phyloP scores from a whole-genome alignment of 2,888 invertebrate species.

The Thalpophila matura region DNA sequence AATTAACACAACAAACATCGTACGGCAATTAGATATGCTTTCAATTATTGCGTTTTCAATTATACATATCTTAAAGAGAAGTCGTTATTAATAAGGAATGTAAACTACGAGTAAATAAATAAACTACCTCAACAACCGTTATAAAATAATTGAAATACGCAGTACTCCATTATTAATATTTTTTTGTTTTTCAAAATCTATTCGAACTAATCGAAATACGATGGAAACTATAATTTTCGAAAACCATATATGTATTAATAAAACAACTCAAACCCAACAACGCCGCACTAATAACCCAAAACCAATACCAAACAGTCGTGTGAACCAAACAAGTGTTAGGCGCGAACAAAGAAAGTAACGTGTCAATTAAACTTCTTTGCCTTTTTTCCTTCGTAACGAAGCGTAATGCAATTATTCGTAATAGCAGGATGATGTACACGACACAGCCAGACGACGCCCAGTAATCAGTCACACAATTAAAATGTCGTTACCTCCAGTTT shows the following conservation, averaged over 20 bases:
- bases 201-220: no score
- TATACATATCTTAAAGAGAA: not conserved
- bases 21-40: not conserved
- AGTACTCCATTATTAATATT: not conserved
- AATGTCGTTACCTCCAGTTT: slow-evolving; percentile 88
- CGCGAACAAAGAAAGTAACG: slow-evolving; percentile 87
- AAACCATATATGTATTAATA: no score
- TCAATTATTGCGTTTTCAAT: not conserved
- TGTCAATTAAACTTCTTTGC: slow-evolving; percentile 88
- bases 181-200: no score
- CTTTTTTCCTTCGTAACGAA: slow-evolving; percentile 89
- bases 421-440: slow-evolving; percentile 89
- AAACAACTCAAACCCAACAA: not conserved
- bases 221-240: no score
- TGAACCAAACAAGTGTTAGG: slow-evolving; percentile 82
- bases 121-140: not conserved
- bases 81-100: not conserved
- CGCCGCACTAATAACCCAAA: slow-evolving; percentile 27
- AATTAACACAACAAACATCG: not conserved
- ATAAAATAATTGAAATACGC: not conserved
- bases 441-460: slow-evolving; percentile 81
- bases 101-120: not conserved
- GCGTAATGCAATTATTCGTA: slow-evolving; percentile 90
- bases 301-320: slow-evolving; percentile 68
- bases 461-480: slow-evolving; percentile 89